Evolutionary conservation across 2,888 invertebrate species (phyloP), one percentile per base, ranked within the genome.

Genomic region (Cephus nigrinus): DNA sequence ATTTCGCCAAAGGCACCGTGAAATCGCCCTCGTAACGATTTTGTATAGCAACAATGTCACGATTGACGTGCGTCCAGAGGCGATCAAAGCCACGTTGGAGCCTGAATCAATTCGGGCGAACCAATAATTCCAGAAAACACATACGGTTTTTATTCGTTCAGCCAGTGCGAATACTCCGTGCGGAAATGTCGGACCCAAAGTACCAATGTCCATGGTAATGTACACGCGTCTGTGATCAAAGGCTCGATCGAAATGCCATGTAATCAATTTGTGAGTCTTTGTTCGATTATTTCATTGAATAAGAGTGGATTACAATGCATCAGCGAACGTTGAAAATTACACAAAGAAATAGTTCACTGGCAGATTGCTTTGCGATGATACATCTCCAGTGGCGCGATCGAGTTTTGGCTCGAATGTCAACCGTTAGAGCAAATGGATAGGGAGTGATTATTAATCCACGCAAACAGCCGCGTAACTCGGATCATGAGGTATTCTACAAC

Each of bases 111-210:
- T 71, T 15, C 71, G 31, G 12, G 12, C 71, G 11, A 71, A 71
- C 32, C 71, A 71, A 71, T 71, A n/a, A 71, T 71, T 71, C 32
- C 23, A 71, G 71, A 71, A 71, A 71, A 71, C 55, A 55, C 23
- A 55, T 15, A 55, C 23, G 9, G 9, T 23, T 55, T 55, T 55
- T 55, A 55, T 55, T 55, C 55, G 23, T 23, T 23, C 23, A 55
- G 0, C 23, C 55, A 55, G 55, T 23, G 5, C 55, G 23, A 9
- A 15, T 55, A 55, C 2, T 23, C 55, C 23, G 23, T 55, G 55
- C 55, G 55, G 55, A 55, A 55, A 55, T 55, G 9, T 55, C 55
- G 9, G 2, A 1, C 55, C 23, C 23, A 23, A 9, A 55, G 9
- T 55, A 55, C 55, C 23, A 55, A 23, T 9, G 55, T 55, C 55